phyloP scores from a whole-genome alignment of 2,113 vertebrate genomes.

The Bucco capensis region DNA sequence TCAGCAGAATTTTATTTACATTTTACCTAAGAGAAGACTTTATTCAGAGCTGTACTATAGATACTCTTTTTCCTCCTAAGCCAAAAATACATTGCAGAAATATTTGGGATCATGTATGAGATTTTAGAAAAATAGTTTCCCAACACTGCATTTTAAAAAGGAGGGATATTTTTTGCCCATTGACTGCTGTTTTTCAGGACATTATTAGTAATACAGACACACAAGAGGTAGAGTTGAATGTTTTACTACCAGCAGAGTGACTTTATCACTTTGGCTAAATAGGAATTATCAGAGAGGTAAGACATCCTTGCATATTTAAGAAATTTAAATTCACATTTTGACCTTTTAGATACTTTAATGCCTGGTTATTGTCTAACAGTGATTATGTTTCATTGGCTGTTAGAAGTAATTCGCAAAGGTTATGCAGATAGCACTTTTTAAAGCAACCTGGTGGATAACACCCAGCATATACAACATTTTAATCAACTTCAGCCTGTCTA shows the following conservation, averaged over 20 bases:
- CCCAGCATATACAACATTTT: neutral
- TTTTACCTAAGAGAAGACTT: neutral
- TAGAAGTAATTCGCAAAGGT: slow-evolving; percentile 21
- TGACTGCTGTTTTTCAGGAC: neutral
- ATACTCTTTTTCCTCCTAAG: neutral
- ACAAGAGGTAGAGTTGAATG: neutral
- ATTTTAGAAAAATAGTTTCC: neutral
- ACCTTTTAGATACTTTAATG: neutral
- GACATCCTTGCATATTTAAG: neutral
- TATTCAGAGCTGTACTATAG: neutral
- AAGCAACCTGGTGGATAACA: neutral
- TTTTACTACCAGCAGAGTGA: neutral
- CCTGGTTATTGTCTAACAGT: neutral
- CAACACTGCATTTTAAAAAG: neutral
- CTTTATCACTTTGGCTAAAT: neutral
- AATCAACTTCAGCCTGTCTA: neutral
- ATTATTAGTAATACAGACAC: neutral
- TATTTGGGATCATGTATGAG: accelerated
- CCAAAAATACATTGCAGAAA: neutral
- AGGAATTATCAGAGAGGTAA: neutral
- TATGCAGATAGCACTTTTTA: neutral
- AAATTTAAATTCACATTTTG: neutral
- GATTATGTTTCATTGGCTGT: neutral
- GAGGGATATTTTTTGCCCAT: neutral
- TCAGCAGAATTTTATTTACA: neutral